Base-by-base conservation (phyloP, 1,140 invertebrate genomes). In the Panulirus ornatus region DNA sequence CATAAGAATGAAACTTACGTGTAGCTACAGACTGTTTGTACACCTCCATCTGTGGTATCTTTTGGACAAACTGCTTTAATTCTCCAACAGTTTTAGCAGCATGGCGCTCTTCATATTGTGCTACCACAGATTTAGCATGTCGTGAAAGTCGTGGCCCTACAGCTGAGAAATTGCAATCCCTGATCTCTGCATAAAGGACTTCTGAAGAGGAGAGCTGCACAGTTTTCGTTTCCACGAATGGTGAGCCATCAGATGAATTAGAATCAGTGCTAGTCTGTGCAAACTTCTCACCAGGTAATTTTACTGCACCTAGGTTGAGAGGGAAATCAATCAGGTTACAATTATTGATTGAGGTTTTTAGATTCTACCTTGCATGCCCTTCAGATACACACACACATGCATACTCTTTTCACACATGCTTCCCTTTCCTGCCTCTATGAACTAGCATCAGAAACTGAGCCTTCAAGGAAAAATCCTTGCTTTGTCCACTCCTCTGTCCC, bases 131-230 rank as follows among this genome's bases (percentile, higher is more conserved):
- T 93, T 97, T 97, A 0, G 98, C 98, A 94, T 98, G 98, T 92
- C 96, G 96, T 75, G 97, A 97, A 0, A 99, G 94, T 51, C 97
- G 95, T 76, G 96, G 95, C 27, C 97, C 97, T 36, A 99, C 97
- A 88, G 97, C 97, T 94, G 97, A 98, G 93, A 99, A 99, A 94
- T 98, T 98, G 94, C 97, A 98, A 94, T 99, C 98, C 70, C 98
- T 95, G 58, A 98, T 95, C 94, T 99, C 98, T 22, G 96, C 95
- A 94, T 96, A 99, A 2, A 99, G 94, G 93, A 97, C 96, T 93
- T 99, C 98, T 1, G 95, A 95, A 0, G 98, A 99, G 94, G 98
- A 98, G 9, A 99, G 94, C 92, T 97, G 96, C 42, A 99, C 95
- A 92, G 96, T 96, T 94, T 99, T 98, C 81, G 96, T 96, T 92